phyloP scores from a whole-genome alignment of 2,888 invertebrate genomes.

The Anthoptus insignis region DNA sequence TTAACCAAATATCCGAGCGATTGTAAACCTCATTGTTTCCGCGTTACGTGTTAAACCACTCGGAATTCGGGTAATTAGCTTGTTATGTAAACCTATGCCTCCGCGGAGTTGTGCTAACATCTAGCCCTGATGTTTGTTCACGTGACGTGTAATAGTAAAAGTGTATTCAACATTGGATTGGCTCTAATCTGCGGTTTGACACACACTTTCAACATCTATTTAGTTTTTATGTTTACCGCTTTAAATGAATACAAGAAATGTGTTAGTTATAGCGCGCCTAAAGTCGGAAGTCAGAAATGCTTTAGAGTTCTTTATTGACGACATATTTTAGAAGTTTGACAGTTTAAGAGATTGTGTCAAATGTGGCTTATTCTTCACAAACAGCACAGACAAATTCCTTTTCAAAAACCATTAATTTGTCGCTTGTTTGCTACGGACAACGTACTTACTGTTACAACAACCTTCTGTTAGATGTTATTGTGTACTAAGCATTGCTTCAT shows the following conservation, averaged over 20 bases:
- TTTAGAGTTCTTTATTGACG: too few species aligned
- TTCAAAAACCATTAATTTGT: too few species aligned
- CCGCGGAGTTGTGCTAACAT: constrained; percentile 15
- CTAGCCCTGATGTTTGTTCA: constrained; percentile 18
- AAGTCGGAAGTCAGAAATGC: too few species aligned
- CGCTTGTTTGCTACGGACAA: neutral
- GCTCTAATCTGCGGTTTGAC: constrained; percentile 13
- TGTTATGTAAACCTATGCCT: constrained; percentile 32
- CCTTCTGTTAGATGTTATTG: neutral
- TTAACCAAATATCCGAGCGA: constrained; percentile 66
- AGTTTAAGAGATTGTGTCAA: too few species aligned
- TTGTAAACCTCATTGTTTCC: constrained; percentile 66
- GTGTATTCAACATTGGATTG: constrained; percentile 15
- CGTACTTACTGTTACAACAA: neutral
- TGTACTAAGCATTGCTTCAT: neutral
- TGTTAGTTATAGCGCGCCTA: neutral
- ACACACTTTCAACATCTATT: constrained; percentile 2
- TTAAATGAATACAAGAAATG: neutral
- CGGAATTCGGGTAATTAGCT: constrained; percentile 44
- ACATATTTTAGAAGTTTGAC: too few species aligned
- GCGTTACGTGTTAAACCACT: constrained; percentile 53
- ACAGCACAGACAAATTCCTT: too few species aligned
- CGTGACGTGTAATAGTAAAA: constrained; percentile 25
- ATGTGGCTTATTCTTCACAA: too few species aligned
- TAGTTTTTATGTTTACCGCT: neutral